Evolutionary conservation across 1,140 invertebrate species (phyloP), one percentile per base, ranked within the genome.

Genomic region (Spodoptera litura): DNA sequence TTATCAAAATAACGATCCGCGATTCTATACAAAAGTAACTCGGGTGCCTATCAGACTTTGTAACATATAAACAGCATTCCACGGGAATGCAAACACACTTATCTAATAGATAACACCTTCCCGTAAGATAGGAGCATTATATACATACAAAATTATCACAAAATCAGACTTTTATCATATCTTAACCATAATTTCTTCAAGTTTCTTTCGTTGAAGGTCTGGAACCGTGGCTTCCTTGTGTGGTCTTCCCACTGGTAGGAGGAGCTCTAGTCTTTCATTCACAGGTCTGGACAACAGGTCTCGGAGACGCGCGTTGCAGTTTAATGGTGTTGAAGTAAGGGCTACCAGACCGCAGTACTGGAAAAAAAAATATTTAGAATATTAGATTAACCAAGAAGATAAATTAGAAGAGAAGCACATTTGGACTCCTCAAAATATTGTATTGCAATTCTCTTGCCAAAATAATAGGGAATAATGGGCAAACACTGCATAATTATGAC

Each of bases 161-260:
- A 61, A 44, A 64, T 68, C 61, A 77, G 74, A 20, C 74, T 77
- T 44, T 44, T 44, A 59, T 89, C 80, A 91, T 9, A 98, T 94
- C 61, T 86, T 89, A 13, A 93, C 74, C 83, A 94, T 85, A 81
- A 98, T 98, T 56, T 98, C 96, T 0, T 96, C 92, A 1, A 99
- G 88, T 10, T 91, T 75, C 92, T 98, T 99, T 10, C 98, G 94
- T 27, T 95, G 82, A 10, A 99, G 94, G 82, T 97, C 96, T 0
- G 98, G 98, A 8, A 99, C 97, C 2, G 95, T 96, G 74, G 97
- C 96, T 49, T 97, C 95, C n/a, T 96, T 83, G 8, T 97, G 95
- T 0, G 98, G 97, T 95, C 97, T 98, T 0, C 98, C 98, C 3
- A 99, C 96, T 0, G 98, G 98, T 44, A 99, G 91, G 3, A 99